phyloP scores from a whole-genome alignment of 1,140 invertebrate genomes.

The Zaprionus vittiger region DNA sequence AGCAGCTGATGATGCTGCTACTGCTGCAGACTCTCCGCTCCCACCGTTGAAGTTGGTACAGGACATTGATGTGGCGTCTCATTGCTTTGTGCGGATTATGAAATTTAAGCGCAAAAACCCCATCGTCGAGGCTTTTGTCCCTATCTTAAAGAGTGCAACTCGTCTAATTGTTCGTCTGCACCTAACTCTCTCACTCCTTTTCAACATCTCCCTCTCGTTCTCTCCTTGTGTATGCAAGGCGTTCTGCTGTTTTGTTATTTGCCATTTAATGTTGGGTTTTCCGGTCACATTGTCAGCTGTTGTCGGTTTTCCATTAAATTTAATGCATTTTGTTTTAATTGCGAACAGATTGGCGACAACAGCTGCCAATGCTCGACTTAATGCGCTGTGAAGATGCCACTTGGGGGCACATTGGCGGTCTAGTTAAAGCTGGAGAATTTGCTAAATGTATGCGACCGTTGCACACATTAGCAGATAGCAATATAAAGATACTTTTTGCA shows the following conservation, averaged over 20 bases:
- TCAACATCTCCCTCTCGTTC: background rate
- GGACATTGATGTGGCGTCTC: conserved; percentile 52
- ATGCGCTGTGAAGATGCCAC: conserved; percentile 2
- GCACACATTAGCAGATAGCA: background rate
- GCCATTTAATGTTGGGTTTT: conserved; percentile 76
- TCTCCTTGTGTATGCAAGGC: conserved; percentile 7
- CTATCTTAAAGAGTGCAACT: conserved; percentile 43
- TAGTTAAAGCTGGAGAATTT: background rate
- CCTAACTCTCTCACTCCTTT: conserved; percentile 1
- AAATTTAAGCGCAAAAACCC: conserved; percentile 79
- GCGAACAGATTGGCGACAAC: conserved; percentile 32
- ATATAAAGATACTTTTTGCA: background rate
- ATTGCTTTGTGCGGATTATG: conserved; percentile 75
- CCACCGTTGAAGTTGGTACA: background rate
- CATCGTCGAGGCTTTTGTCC: conserved; percentile 31
- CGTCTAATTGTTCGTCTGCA: conserved; percentile 23
- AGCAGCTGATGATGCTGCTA: conserved; percentile 3
- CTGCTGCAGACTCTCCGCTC: background rate
- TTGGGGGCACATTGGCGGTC: conserved; percentile 5
- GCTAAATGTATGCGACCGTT: background rate
- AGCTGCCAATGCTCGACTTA: conserved; percentile 30
- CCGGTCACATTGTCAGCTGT: conserved; percentile 42
- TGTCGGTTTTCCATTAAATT: conserved; percentile 64
- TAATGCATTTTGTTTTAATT: conserved; percentile 64
- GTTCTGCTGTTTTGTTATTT: conserved; percentile 47